Conservation (phyloP, 2,113 vertebrate genomes). For the Anoura caudifer region DNA sequence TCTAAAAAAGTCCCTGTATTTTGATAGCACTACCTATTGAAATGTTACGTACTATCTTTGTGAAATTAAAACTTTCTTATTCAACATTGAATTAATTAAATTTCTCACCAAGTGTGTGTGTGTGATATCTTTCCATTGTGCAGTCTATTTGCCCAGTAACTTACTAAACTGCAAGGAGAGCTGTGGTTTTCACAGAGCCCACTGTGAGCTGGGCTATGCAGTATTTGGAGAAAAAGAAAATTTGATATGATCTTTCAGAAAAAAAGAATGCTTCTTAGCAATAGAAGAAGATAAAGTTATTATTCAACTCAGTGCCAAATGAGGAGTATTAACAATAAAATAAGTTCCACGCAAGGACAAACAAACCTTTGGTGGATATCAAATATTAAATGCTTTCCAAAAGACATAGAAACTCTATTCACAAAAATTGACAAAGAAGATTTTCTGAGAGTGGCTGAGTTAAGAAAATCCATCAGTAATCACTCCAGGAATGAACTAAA, state of each 20-base stretch:
- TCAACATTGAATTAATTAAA: not conserved
- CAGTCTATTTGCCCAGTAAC: not conserved
- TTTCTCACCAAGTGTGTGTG: not conserved
- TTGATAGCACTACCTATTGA: not conserved
- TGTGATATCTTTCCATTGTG: not conserved
- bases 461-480: not conserved
- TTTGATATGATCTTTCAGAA: not conserved
- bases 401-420: not conserved
- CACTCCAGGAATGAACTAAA: not conserved
- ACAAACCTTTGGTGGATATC: not conserved
- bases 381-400: not conserved
- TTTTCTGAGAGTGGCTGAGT: not conserved
- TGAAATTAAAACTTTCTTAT: constrained; percentile 50
- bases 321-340: not conserved
- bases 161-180: not conserved
- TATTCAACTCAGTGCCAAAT: not conserved
- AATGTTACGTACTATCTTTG: not conserved
- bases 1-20: not conserved
- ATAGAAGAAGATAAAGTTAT: not conserved
- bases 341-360: not conserved
- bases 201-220: not conserved
- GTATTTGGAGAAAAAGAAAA: not conserved
- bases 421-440: not conserved
- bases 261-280: not conserved
- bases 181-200: not conserved